Conservation (phyloP, 2,797 vertebrate genomes). For the Australoheros facetus region DNA sequence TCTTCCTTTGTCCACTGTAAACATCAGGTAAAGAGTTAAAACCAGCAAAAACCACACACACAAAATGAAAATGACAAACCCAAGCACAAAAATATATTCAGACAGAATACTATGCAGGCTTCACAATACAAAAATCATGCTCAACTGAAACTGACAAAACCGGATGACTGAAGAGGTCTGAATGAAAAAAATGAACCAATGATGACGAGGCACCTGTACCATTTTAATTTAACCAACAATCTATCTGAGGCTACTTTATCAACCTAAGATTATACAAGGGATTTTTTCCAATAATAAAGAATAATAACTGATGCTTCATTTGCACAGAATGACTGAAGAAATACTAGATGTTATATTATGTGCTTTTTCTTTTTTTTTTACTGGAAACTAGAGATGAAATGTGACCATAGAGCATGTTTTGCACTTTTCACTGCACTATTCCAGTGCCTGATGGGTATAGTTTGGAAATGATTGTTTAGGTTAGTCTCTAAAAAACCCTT, state of each 20-base stretch:
- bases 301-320: background rate
- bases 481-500: background rate
- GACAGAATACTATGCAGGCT: slow-evolving; percentile 71
- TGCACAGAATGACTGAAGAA: background rate
- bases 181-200: slow-evolving; percentile 76
- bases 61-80: slow-evolving; percentile 34
- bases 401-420: background rate
- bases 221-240: background rate
- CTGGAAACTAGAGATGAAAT: background rate
- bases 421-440: too few relatives aligned
- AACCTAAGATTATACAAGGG: background rate
- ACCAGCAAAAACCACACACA: background rate
- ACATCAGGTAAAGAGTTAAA: slow-evolving; percentile 43
- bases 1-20: slow-evolving; percentile 99
- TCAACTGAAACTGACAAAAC: slow-evolving; percentile 75
- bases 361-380: too few relatives aligned
- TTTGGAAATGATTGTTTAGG: background rate
- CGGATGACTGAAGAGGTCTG: slow-evolving; percentile 52
- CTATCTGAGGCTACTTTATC: background rate
- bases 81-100: slow-evolving; percentile 55
- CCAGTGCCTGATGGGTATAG: too few relatives aligned
- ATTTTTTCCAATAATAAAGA: background rate
- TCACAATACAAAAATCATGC: slow-evolving; percentile 86
- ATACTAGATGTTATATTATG: too few relatives aligned
- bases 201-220: slow-evolving; percentile 71